Percentiles rank a stretch among this genome's conserved stretches.
Conservation (phyloP, 2,888 invertebrate genomes). For the Pterostichus niger region DNA sequence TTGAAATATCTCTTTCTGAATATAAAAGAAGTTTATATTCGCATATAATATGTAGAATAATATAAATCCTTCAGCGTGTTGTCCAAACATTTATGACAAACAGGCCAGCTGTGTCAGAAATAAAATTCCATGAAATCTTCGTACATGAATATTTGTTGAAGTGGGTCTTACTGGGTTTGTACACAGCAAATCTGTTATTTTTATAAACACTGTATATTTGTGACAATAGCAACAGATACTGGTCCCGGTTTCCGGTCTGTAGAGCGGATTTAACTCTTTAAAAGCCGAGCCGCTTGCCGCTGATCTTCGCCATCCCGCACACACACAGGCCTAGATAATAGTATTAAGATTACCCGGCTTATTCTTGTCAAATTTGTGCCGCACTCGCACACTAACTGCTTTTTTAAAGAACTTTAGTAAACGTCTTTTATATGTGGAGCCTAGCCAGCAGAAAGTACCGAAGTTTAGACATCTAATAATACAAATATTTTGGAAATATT, state of each 20-base stretch:
- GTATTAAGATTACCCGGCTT: constrained; percentile 57
- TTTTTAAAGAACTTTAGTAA: constrained; percentile 10
- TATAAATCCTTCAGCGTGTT: constrained; percentile 32
- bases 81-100: constrained; percentile 41
- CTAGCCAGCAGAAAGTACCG: not conserved
- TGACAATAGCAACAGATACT: constrained; percentile 31
- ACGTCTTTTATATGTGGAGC: constrained; percentile 3
- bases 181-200: constrained; percentile 56
- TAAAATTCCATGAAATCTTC: constrained; percentile 15
- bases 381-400: constrained; percentile 1
- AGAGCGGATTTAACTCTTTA: constrained; percentile 41
- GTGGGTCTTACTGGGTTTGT: constrained; percentile 34
- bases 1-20: not conserved
- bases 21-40: constrained; percentile 17
- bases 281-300: constrained; percentile 1
- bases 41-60: constrained; percentile 10
- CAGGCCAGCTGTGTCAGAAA: constrained; percentile 21
- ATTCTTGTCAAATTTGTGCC: constrained; percentile 49
- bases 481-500: constrained; percentile 6
- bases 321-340: constrained; percentile 37
- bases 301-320: not conserved
- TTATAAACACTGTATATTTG: constrained; percentile 51
- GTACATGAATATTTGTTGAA: constrained; percentile 55
- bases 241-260: constrained; percentile 45
- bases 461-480: not conserved